Conservation (phyloP, 2,113 vertebrate genomes). For the Picathartes gymnocephalus region DNA sequence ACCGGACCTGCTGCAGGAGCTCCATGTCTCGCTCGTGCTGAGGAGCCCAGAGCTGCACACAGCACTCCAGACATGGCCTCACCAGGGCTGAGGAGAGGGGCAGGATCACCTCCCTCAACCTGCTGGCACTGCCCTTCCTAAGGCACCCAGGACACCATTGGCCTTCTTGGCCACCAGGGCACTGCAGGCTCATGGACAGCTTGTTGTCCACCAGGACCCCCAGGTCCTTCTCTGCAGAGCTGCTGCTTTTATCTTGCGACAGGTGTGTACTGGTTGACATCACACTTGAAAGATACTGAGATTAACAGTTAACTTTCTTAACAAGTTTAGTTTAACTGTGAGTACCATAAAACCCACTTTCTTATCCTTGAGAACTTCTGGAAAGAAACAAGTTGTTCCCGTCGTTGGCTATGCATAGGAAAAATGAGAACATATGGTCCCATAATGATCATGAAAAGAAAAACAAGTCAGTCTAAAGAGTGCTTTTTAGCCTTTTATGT, state of each 20-base stretch:
- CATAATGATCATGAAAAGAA: too few species aligned
- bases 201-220: background rate
- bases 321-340: background rate
- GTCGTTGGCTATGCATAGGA: background rate
- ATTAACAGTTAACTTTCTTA: background rate
- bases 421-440: too few species aligned
- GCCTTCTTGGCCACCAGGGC: background rate
- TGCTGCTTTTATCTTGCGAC: background rate
- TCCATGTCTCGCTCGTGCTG: background rate
- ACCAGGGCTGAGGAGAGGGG: background rate
- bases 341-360: background rate
- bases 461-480: too few species aligned
- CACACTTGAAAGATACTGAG: background rate
- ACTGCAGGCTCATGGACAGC: background rate
- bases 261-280: background rate
- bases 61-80: background rate
- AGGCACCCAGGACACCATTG: background rate
- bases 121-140: background rate
- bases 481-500: too few species aligned
- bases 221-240: background rate
- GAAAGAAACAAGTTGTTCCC: background rate
- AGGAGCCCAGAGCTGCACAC: background rate
- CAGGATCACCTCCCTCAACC: fast-evolving
- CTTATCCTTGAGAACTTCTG: background rate
- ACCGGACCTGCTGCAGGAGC: fast-evolving